phyloP scores from a whole-genome alignment of 2,888 invertebrate genomes.

The Cheilosia scutellata region DNA sequence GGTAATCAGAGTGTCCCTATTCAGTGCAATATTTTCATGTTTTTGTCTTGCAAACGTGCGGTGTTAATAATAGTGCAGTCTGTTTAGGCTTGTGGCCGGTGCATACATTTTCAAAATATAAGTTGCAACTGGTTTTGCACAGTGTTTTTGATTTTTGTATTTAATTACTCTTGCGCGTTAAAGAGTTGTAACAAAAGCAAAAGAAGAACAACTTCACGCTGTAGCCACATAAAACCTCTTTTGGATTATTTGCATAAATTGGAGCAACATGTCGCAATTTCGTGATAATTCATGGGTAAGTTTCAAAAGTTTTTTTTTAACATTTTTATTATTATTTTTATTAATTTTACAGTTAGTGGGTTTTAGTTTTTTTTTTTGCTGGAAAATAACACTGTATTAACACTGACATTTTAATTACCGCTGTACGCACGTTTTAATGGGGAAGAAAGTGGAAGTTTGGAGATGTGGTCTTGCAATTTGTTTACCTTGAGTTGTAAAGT shows the following conservation, averaged over 20 bases:
- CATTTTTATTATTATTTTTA: conserved; percentile 13
- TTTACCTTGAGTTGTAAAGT: conserved; percentile 9
- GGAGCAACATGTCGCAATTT: conserved; percentile 82
- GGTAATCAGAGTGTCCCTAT: conserved; percentile 1
- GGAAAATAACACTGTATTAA: conserved; percentile 47
- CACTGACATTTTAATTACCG: conserved; percentile 45
- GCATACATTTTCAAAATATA: conserved; percentile 49
- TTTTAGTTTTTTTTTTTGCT: not conserved
- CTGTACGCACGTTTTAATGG: conserved; percentile 20
- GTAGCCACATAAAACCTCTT: conserved; percentile 42
- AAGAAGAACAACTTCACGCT: conserved; percentile 33
- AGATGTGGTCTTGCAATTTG: conserved; percentile 33
- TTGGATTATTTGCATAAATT: conserved; percentile 71
- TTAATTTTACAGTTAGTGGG: conserved; percentile 9
- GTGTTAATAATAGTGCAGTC: conserved; percentile 5
- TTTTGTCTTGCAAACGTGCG: conserved; percentile 18
- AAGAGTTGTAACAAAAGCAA: conserved; percentile 33
- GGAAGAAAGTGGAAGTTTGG: conserved; percentile 49
- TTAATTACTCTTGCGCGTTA: conserved; percentile 44
- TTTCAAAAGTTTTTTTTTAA: conserved; percentile 56
- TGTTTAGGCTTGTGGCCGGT: conserved; percentile 31
- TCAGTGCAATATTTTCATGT: conserved; percentile 54
- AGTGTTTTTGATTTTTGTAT: not conserved
- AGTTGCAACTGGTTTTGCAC: conserved; percentile 49
- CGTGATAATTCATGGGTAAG: conserved; percentile 83